A percentile compares a stretch with the other conserved stretches of the same genome.
Conservation (phyloP, 2,113 vertebrate species). For the Oplegnathus fasciatus region DNA sequence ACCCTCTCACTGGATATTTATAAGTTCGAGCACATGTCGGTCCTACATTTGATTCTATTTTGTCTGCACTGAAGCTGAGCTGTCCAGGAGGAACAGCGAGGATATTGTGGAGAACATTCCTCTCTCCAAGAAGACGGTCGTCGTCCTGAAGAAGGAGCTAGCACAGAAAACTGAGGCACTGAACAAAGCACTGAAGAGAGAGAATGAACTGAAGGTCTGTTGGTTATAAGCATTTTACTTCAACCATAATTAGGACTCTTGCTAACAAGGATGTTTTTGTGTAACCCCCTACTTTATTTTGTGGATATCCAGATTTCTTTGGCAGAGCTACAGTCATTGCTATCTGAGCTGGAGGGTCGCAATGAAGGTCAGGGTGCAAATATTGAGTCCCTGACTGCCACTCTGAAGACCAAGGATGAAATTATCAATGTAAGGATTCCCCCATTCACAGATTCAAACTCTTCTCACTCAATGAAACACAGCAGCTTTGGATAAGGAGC, state of each 20-base stretch:
- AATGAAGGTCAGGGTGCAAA: slow-evolving; percentile 77
- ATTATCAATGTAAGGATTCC: slow-evolving; percentile 80
- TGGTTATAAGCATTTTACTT: background rate
- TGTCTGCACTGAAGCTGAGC: slow-evolving; percentile 69
- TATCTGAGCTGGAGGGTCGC: slow-evolving; percentile 78
- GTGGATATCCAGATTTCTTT: slow-evolving; percentile 76
- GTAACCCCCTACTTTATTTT: background rate
- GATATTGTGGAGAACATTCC: slow-evolving; percentile 68
- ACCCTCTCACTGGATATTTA: slow-evolving; percentile 15
- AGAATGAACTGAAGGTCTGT: slow-evolving; percentile 85
- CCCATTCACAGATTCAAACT: slow-evolving; percentile 24
- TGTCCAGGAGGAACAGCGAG: slow-evolving; percentile 76
- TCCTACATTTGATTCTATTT: slow-evolving; percentile 14
- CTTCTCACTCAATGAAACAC: background rate
- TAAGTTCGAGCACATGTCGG: background rate
- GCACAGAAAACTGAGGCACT: slow-evolving; percentile 84
- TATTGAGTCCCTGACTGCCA: slow-evolving; percentile 80
- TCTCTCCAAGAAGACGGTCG: slow-evolving; percentile 68
- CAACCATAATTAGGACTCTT: background rate
- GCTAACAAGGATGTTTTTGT: background rate
- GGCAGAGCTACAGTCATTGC: slow-evolving; percentile 77
- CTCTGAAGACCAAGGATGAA: slow-evolving; percentile 84
- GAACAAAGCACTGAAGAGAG: slow-evolving; percentile 83
- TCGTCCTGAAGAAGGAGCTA: slow-evolving; percentile 83
- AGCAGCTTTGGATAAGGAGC: slow-evolving; percentile 12